Percentiles rank a stretch among this genome's conserved stretches.
These are phyloP conservation scores for Luscinia luscinia DNA, from an alignment of 2,797 vertebrate genomes.

Conservation along the genomic window DNA sequence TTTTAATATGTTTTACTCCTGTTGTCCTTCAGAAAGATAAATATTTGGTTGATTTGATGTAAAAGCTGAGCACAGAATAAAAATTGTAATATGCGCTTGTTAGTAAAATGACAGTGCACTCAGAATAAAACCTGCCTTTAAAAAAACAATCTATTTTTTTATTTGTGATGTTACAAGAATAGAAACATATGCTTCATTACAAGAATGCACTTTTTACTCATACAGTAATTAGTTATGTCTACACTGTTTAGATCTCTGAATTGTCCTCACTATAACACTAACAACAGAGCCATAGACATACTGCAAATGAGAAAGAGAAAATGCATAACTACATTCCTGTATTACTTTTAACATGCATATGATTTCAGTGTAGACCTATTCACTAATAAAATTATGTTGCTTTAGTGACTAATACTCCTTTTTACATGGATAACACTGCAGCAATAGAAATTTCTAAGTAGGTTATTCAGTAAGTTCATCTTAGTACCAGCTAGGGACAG, in stretches of 20 bases:
- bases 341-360: neutral
- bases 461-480: neutral
- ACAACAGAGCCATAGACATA: accelerated
- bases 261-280: neutral
- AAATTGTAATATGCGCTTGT: neutral
- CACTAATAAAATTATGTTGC: neutral
- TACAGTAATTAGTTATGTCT: neutral
- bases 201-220: neutral
- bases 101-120: neutral
- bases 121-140: conserved; percentile 6
- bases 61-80: conserved; percentile 44
- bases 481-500: neutral
- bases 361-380: neutral
- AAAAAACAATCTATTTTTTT: neutral
- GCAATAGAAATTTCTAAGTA: neutral
- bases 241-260: neutral
- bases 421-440: neutral
- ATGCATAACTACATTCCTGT: neutral
- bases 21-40: neutral
- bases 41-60: neutral
- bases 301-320: neutral
- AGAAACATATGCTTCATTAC: neutral
- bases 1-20: neutral
- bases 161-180: neutral
- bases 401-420: neutral